A percentile compares a stretch with the other conserved stretches of the same genome.
phyloP scores from a whole-genome alignment of 2,113 vertebrate genomes.

The Pandion haliaetus region DNA sequence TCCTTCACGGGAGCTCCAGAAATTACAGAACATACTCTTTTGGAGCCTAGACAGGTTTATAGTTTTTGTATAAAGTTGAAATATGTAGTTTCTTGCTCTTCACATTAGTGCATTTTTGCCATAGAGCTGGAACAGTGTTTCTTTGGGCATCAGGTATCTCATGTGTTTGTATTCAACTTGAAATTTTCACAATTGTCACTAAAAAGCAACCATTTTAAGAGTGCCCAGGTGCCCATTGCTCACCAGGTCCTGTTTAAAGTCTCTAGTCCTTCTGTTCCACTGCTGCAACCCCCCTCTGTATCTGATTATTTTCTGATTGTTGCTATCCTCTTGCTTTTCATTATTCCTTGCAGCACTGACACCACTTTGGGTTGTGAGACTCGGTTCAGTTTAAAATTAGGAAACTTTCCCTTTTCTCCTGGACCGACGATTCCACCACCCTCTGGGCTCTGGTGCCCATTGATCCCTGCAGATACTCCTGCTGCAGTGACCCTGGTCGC shows the following conservation, averaged over 20 bases:
- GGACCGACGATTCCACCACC: not conserved
- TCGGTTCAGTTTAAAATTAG: not conserved
- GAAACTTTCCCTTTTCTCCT: not conserved
- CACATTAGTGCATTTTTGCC: not conserved
- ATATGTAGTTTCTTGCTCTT: not conserved
- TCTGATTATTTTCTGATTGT: not conserved
- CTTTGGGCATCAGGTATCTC: not conserved
- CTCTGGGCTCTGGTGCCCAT: not conserved
- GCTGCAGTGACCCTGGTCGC: not conserved
- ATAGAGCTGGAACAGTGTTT: not conserved
- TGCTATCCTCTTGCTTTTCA: not conserved
- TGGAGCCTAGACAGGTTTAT: not conserved
- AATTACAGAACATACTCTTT: not conserved
- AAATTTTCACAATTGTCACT: not conserved
- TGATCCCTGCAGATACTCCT: no score
- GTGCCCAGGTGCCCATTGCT: not conserved
- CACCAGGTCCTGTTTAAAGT: not conserved
- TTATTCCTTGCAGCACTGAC: not conserved
- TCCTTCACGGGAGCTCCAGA: not conserved
- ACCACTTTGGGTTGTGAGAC: not conserved
- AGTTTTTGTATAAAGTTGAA: not conserved
- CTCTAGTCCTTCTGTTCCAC: not conserved
- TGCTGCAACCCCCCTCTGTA: accelerated
- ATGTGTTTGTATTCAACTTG: not conserved
- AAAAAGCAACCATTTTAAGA: not conserved